These are phyloP conservation scores for Polypterus senegalus DNA, from an alignment of 2,113 vertebrate genomes.

Conservation along the genomic window DNA sequence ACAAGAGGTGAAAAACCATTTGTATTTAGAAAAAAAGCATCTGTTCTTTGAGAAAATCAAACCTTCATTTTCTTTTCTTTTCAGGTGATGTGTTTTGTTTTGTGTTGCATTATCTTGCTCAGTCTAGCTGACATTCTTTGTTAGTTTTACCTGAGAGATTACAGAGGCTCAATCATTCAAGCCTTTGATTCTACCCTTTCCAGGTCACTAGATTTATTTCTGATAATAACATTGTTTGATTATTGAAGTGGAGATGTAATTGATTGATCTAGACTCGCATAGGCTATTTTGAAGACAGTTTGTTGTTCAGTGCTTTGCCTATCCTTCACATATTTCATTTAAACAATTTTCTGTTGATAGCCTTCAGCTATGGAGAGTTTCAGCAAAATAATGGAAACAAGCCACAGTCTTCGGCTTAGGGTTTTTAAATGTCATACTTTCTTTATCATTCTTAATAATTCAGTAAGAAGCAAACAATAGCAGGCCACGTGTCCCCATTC, in stretches of 20 bases:
- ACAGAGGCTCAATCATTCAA: conserved; percentile 40
- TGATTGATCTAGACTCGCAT: conserved; percentile 50
- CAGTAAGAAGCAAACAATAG: no score
- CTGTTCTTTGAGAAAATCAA: background rate
- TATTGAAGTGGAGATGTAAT: conserved; percentile 60
- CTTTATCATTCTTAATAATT: no score
- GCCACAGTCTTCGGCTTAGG: no score
- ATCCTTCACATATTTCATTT: no score
- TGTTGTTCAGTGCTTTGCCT: no score
- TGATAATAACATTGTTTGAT: conserved; percentile 62
- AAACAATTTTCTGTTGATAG: no score
- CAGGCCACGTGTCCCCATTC: no score
- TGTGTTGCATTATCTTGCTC: conserved; percentile 23
- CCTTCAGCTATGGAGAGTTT: no score
- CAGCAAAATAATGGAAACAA: no score
- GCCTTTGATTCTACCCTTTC: conserved; percentile 63
- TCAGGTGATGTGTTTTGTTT: background rate
- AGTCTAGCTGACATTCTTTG: conserved; percentile 53
- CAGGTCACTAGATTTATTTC: conserved; percentile 66
- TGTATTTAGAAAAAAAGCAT: background rate
- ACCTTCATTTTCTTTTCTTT: background rate
- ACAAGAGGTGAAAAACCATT: background rate
- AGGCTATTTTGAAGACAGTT: background rate
- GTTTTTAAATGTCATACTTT: no score
- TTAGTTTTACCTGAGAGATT: conserved; percentile 55